These are phyloP conservation scores for Scaptodrosophila latifasciaeformis DNA, from an alignment of 2,888 invertebrate species.

Conservation along the genomic window DNA sequence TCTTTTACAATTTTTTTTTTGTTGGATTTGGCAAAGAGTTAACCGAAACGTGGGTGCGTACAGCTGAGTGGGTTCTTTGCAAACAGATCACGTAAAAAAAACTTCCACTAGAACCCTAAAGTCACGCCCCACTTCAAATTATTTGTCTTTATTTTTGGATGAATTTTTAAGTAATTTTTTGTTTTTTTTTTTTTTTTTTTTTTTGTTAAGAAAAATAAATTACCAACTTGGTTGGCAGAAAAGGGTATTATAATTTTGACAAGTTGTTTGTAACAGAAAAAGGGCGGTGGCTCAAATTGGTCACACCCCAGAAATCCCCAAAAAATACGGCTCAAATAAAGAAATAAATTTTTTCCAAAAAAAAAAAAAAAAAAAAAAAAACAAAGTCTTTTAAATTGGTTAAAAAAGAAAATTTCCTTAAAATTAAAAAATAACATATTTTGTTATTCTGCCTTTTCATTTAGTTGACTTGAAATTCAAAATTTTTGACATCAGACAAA, in stretches of 20 bases:
- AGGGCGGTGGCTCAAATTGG: neutral
- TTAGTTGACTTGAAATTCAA: conserved; percentile 4
- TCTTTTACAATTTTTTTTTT: conserved; percentile 26
- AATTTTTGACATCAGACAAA: conserved; percentile 43
- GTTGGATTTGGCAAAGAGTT: neutral
- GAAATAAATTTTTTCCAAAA: conserved; percentile 23
- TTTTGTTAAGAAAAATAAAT: conserved; percentile 29
- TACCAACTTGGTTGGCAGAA: conserved; percentile 14
- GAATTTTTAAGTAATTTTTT: too few relatives aligned
- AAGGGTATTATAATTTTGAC: conserved; percentile 39
- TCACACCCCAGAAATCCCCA: conserved; percentile 9
- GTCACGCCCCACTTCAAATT: conserved; percentile 59
- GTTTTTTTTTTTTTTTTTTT: conserved; percentile 37
- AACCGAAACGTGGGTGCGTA: conserved; percentile 32
- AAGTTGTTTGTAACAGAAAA: conserved; percentile 35
- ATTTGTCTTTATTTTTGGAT: conserved; percentile 25
- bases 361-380: conserved; percentile 13
- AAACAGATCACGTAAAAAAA: conserved; percentile 54
- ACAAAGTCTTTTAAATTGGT: too few relatives aligned
- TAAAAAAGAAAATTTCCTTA: too few relatives aligned
- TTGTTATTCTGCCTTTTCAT: too few relatives aligned
- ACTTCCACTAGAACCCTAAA: conserved; percentile 48
- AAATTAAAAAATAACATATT: too few relatives aligned
- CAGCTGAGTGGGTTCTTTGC: conserved; percentile 27
- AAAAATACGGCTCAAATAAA: conserved; percentile 32